Evolutionary conservation across 2,113 vertebrate genomes (phyloP).

Genomic region (Lagopus muta): DNA sequence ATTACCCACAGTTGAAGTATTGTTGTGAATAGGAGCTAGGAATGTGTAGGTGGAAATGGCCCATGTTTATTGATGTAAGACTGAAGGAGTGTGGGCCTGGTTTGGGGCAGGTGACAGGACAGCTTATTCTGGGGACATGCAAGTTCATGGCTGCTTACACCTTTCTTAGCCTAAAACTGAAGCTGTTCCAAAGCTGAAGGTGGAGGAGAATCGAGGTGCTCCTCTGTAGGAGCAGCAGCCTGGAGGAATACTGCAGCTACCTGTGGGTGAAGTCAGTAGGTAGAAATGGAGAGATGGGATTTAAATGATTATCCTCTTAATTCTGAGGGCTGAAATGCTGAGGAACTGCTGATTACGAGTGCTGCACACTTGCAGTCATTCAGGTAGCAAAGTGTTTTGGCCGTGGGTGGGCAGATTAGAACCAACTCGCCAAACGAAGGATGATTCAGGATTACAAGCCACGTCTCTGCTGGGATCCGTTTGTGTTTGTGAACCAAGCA

Average conservation of each 20-base stretch:
- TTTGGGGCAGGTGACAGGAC: background rate
- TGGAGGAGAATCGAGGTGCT: background rate
- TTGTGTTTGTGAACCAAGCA: background rate
- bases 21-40: background rate
- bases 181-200: background rate
- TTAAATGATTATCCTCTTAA: slow-evolving; percentile 2
- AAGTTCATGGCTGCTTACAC: background rate
- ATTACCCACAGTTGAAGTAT: background rate
- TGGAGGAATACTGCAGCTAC: background rate
- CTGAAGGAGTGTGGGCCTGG: background rate
- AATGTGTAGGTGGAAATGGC: background rate
- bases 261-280: background rate
- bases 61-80: background rate
- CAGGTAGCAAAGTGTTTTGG: background rate
- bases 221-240: background rate
- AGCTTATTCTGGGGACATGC: accelerated
- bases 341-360: background rate
- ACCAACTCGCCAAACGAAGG: background rate
- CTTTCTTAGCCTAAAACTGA: background rate
- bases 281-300: background rate
- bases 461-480: background rate
- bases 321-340: background rate
- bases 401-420: background rate
- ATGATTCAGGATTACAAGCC: background rate
- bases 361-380: background rate